Percentiles rank a stretch among this genome's conserved stretches.
phyloP scores from a whole-genome alignment of 2,888 invertebrate genomes.

The Aleiodes leptofemur region DNA sequence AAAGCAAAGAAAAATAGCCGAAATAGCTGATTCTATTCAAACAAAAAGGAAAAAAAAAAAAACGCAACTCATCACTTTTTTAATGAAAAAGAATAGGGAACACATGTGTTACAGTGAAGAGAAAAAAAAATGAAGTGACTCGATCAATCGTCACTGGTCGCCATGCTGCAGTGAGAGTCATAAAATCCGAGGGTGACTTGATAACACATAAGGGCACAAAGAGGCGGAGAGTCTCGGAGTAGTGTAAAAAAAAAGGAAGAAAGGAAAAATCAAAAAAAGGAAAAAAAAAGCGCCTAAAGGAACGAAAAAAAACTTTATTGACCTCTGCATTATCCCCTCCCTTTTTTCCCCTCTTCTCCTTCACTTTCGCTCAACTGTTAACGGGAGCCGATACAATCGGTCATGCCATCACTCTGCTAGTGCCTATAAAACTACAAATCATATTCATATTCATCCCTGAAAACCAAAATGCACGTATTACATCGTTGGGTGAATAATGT shows the following conservation, averaged over 20 bases:
- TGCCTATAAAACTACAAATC: conserved; percentile 68
- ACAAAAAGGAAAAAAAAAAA: neutral
- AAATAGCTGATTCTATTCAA: neutral
- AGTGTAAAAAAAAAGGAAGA: conserved; percentile 36
- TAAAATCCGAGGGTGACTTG: conserved; percentile 18
- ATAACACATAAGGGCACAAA: conserved; percentile 2
- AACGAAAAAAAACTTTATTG: conserved; percentile 46
- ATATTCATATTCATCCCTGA: conserved; percentile 65
- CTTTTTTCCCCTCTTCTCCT: too few relatives aligned
- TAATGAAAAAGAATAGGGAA: neutral
- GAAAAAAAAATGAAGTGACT: conserved; percentile 10
- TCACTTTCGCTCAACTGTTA: conserved; percentile 36
- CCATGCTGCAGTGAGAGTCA: conserved; percentile 23
- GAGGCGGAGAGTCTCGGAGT: neutral
- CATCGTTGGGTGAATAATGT: conserved; percentile 25
- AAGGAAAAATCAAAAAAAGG: conserved; percentile 29
- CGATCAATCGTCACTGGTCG: conserved; percentile 28
- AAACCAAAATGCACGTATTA: conserved; percentile 29
- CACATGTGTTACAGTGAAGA: neutral
- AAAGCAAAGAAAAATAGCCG: neutral
- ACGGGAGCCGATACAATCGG: conserved; percentile 65
- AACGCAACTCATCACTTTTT: conserved; percentile 4
- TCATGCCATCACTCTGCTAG: conserved; percentile 63
- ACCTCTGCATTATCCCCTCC: conserved; percentile 54
- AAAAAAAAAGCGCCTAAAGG: conserved; percentile 37